phyloP scores from a whole-genome alignment of 2,888 invertebrate species.

The Diploptera punctata region DNA sequence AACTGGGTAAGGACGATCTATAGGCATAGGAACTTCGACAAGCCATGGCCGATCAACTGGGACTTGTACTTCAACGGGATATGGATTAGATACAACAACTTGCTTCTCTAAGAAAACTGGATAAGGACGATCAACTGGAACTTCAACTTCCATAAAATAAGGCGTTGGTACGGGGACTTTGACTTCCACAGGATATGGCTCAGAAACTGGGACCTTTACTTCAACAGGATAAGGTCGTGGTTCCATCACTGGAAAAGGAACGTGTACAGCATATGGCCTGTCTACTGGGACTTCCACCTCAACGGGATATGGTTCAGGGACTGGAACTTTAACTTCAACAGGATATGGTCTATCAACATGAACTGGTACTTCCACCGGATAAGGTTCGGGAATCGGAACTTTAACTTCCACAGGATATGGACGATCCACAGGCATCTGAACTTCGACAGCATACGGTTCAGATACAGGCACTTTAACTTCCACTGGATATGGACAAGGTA shows the following conservation, averaged over 20 bases:
- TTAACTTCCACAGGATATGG: constrained; percentile 26
- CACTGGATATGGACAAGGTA: constrained; percentile 54
- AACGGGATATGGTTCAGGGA: constrained; percentile 30
- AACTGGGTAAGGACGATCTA: constrained; percentile 78
- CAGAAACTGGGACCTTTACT: constrained; percentile 73
- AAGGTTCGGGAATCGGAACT: constrained; percentile 28
- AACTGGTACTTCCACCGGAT: constrained; percentile 51
- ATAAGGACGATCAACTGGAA: constrained; percentile 73
- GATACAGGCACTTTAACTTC: constrained; percentile 28
- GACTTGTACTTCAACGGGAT: constrained; percentile 25
- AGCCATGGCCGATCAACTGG: constrained; percentile 64
- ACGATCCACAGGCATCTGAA: constrained; percentile 24
- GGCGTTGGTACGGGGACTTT: constrained; percentile 19
- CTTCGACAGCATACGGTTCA: constrained; percentile 28
- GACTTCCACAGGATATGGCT: constrained; percentile 60
- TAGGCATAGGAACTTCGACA: constrained; percentile 61
- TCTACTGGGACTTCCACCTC: constrained; percentile 45
- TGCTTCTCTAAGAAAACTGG: constrained; percentile 73
- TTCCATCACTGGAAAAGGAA: constrained; percentile 61
- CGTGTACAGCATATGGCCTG: constrained; percentile 69
- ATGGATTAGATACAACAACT: constrained; percentile 52
- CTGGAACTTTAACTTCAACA: constrained; percentile 54
- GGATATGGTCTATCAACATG: constrained; percentile 51
- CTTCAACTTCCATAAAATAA: constrained; percentile 51
- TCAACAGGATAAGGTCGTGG: constrained; percentile 57